Conservation (phyloP, 1,140 invertebrate genomes). For the Drosophila nannoptera region DNA sequence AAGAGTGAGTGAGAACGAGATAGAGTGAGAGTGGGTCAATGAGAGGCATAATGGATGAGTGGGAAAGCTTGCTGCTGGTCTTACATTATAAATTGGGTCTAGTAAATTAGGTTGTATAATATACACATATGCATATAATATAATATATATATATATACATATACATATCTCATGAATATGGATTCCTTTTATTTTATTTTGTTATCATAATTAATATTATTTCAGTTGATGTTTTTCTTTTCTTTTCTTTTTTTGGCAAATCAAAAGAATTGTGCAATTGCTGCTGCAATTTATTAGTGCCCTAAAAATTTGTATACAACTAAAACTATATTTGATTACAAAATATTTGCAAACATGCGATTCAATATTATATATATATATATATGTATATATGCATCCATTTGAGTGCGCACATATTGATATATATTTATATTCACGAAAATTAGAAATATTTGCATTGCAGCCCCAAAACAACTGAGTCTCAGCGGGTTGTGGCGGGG, state of each 20-base stretch:
- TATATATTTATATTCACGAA: too few relatives aligned
- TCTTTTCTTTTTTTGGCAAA: constrained; percentile 15
- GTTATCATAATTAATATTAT: too few relatives aligned
- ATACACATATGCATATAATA: neutral
- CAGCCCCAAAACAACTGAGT: constrained; percentile 36
- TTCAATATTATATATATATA: constrained; percentile 22
- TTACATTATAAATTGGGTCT: constrained; percentile 46
- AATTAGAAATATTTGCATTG: constrained; percentile 15
- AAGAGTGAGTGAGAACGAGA: neutral
- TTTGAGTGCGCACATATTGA: too few relatives aligned
- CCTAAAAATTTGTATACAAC: constrained; percentile 70
- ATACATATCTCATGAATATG: constrained; percentile 15
- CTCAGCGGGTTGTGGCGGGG: neutral
- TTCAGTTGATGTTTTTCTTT: too few relatives aligned
- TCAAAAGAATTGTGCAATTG: constrained; percentile 56
- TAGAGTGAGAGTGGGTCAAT: neutral
- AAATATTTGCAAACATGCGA: constrained; percentile 49
- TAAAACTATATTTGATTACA: constrained; percentile 71
- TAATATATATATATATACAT: constrained; percentile 10
- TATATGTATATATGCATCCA: constrained; percentile 3
- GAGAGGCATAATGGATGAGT: too few relatives aligned
- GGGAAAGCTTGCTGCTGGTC: neutral
- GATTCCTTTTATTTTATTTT: too few relatives aligned
- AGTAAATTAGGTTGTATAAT: constrained; percentile 24
- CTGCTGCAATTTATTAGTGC: constrained; percentile 68